phyloP scores from a whole-genome alignment of 2,797 vertebrate genomes.

The Pipistrellus nathusii region DNA sequence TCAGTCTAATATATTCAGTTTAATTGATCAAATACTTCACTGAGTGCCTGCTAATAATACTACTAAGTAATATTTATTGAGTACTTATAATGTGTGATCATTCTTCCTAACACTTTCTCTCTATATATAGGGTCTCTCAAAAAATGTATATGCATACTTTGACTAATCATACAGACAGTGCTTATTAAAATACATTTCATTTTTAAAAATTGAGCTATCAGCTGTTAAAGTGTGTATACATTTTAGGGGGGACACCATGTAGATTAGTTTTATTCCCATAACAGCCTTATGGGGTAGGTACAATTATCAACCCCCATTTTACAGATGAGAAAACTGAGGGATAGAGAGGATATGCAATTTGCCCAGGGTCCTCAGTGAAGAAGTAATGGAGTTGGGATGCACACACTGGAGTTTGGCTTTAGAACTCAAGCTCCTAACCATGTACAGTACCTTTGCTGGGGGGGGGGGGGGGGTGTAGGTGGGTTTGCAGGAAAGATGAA shows the following conservation, averaged over 20 bases:
- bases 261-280: conserved; percentile 28
- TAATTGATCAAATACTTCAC: neutral
- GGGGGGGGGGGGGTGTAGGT: too few species aligned
- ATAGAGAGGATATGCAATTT: neutral
- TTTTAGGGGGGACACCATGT: neutral
- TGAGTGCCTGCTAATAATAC: neutral
- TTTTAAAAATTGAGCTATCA: too few species aligned
- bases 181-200: too few species aligned
- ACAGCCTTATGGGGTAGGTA: neutral
- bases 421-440: neutral
- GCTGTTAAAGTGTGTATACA: too few species aligned
- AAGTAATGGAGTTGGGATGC: neutral
- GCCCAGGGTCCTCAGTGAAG: neutral
- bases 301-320: conserved; percentile 10
- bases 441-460: neutral
- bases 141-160: too few species aligned
- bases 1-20: neutral
- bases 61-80: neutral
- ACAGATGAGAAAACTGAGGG: conserved; percentile 55
- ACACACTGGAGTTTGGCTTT: neutral
- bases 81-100: neutral
- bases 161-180: too few species aligned
- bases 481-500: neutral
- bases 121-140: too few species aligned
- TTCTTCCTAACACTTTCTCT: neutral